Conservation (phyloP, 1,140 invertebrate species). For the Fopius arisanus region DNA sequence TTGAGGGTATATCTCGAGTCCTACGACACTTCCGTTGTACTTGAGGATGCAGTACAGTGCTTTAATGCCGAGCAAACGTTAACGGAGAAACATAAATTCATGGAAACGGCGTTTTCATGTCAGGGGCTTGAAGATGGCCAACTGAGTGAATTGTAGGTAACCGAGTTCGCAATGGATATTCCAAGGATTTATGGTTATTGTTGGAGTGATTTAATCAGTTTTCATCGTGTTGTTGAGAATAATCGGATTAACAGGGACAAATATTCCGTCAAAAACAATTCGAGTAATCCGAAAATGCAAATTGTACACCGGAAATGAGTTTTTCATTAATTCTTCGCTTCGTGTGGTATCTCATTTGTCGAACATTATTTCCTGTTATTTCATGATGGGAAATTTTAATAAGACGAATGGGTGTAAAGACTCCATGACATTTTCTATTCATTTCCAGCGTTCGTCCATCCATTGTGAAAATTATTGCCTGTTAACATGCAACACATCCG, state of each 20-base stretch:
- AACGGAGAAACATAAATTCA: slow-evolving; percentile 33
- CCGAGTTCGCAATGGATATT: slow-evolving; percentile 11
- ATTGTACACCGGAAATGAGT: too few species aligned
- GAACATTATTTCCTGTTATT: too few species aligned
- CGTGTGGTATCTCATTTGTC: too few species aligned
- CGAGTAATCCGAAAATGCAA: too few species aligned
- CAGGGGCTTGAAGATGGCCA: slow-evolving; percentile 29
- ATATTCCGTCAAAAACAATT: too few species aligned
- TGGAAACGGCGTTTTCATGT: slow-evolving; percentile 27
- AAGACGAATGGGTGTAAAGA: not conserved
- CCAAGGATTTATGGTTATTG: slow-evolving; percentile 5
- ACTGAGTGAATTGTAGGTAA: slow-evolving; percentile 34
- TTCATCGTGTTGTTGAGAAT: too few species aligned
- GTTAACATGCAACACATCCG: not conserved
- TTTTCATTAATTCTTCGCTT: too few species aligned
- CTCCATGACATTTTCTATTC: not conserved
- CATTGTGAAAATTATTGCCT: not conserved
- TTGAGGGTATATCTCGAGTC: not conserved
- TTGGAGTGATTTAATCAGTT: not conserved
- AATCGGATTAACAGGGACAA: too few species aligned
- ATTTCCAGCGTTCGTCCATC: not conserved
- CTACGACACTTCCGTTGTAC: not conserved
- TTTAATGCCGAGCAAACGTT: slow-evolving; percentile 22
- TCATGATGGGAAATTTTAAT: not conserved
- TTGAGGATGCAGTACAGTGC: not conserved